These are phyloP conservation scores for Argya squamiceps DNA, from an alignment of 2,797 vertebrate species.

Conservation along the genomic window DNA sequence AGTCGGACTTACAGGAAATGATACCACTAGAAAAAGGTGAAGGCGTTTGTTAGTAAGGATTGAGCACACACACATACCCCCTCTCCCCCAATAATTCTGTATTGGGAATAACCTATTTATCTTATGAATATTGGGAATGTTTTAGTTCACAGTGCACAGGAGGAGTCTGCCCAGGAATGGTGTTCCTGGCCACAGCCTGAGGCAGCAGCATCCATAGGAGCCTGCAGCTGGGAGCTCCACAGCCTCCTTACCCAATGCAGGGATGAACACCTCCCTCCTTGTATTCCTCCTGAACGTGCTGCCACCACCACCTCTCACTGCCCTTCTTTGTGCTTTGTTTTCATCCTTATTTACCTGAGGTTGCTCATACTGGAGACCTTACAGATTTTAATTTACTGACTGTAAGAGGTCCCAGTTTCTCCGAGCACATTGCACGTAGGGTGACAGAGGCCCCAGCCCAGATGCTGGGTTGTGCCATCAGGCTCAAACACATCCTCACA, in stretches of 20 bases:
- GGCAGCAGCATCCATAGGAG: background rate
- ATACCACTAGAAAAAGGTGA: background rate
- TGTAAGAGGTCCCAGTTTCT: background rate
- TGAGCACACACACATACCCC: background rate
- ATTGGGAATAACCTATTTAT: background rate
- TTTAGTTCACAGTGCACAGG: background rate
- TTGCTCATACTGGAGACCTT: background rate
- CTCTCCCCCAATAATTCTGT: background rate
- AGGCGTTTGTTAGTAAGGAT: background rate
- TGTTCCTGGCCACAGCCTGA: background rate
- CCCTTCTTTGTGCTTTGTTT: background rate
- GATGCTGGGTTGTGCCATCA: background rate
- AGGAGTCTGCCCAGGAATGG: background rate
- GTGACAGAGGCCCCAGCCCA: too few species aligned
- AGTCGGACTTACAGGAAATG: rapidly evolving
- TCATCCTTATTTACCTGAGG: background rate
- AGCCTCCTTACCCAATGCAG: rapidly evolving
- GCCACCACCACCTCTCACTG: background rate
- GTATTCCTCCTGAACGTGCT: rapidly evolving
- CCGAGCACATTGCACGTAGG: rapidly evolving
- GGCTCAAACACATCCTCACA: background rate
- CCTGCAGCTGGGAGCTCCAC: background rate
- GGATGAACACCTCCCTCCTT: background rate
- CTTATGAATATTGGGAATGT: background rate
- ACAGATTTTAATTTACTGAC: background rate